A percentile compares a stretch with the other conserved stretches of the same genome.
Conservation (phyloP, 1,140 invertebrate genomes). For the Triops cancriformis region DNA sequence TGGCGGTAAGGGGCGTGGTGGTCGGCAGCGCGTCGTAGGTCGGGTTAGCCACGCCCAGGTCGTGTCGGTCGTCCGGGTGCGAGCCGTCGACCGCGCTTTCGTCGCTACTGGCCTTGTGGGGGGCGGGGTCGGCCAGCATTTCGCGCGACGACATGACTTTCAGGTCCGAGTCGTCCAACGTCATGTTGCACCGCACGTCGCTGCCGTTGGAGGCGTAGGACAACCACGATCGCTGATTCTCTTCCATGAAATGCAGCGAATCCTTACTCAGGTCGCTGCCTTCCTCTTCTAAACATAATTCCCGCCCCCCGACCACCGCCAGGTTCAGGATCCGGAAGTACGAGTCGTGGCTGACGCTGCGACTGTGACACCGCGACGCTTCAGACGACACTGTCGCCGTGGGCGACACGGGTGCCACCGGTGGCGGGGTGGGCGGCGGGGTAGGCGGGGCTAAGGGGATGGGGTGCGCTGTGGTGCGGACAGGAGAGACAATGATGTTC, state of each 20-base stretch:
- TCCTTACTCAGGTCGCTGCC: background rate
- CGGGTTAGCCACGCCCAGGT: background rate
- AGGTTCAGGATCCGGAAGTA: constrained; percentile 56
- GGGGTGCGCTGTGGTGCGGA: constrained; percentile 22
- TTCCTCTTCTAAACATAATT: background rate
- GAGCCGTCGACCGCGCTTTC: constrained; percentile 25
- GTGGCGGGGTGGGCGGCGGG: constrained; percentile 1
- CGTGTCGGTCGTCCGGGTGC: background rate
- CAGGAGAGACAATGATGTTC: background rate
- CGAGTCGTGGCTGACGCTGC: constrained; percentile 82
- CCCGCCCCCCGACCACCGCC: constrained; percentile 19
- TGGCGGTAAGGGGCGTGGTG: constrained; percentile 17
- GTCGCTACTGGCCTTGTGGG: constrained; percentile 23
- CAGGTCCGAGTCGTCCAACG: constrained; percentile 25
- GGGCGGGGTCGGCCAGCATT: constrained; percentile 20
- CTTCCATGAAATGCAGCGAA: constrained; percentile 18
- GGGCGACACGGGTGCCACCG: background rate
- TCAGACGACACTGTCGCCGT: constrained; percentile 19
- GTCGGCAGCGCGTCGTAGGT: constrained; percentile 1
- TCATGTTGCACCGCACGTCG: constrained; percentile 1
- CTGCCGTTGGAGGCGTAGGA: background rate
- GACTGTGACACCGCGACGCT: constrained; percentile 35
- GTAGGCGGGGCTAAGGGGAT: background rate
- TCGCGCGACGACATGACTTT: constrained; percentile 25
- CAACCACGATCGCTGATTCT: constrained; percentile 24